Base-by-base conservation (phyloP, 2,113 vertebrate species). In the Rhombomys opimus region DNA sequence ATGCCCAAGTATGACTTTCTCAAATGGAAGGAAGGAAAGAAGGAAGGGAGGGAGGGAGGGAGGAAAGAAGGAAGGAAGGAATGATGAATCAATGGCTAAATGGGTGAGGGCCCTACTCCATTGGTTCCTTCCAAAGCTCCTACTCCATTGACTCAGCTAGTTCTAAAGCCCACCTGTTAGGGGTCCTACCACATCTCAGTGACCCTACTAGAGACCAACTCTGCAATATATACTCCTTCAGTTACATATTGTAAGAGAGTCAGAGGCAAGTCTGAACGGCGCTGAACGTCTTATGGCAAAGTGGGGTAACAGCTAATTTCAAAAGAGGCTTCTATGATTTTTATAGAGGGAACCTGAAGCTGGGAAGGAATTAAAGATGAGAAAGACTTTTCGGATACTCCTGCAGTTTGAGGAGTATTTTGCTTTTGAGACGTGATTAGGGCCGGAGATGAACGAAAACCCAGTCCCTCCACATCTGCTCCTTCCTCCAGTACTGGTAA, bases 401-500 rank as follows among this genome's bases (percentile, higher is more conserved):
- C 38, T 27, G 23, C 7, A 1, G 6, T 52, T 14, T 30, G 72
- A 20, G 13, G 1, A 18, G 22, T 46, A 52, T 76, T 90, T n/a
- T 57, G 46, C 30, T 54, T 82, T 78, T 76, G 0, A 52, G 46
- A 32, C 17, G 57, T 3, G 50, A 75, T 32, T 0, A 61, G 54
- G n/a, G 8, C 17, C 59, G 50, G 61, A 23, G 38, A 61, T 32
- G 23, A 10, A 27, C 65, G 77, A 57, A 61, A 12, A 17, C 32
- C 9, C 1, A 6, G 20, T 14, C 65, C 86, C 25, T 67, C 75
- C 30, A 18, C 0, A 5, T 25, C 30, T 65, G 17, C 1, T 5
- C 8, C 14, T 7, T 17, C 61, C 1, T 8, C 41, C 12, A 0
- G 8, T 7, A 0, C 18, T 14, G 38, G 7, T 5, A 18, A 61